Conservation (phyloP, 2,888 invertebrate species). For the Spatulosminthurus flaviceps region DNA sequence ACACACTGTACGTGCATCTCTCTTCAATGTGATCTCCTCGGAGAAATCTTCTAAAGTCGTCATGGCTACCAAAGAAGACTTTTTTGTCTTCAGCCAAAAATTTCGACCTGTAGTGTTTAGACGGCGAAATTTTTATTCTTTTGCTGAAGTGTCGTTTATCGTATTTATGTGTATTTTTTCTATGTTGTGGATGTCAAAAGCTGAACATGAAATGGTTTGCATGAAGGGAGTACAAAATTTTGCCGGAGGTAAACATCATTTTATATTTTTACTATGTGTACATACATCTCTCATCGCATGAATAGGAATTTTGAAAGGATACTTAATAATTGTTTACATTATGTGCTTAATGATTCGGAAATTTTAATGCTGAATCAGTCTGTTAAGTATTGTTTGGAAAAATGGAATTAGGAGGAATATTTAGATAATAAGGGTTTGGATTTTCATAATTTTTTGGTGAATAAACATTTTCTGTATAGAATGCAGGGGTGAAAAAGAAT, state of each 20-base stretch:
- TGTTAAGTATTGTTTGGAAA: no score
- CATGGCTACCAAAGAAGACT: conserved; percentile 11
- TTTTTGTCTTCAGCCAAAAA: conserved; percentile 1
- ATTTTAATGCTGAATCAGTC: no score
- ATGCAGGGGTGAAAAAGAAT: no score
- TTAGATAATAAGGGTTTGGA: no score
- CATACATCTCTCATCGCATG: no score
- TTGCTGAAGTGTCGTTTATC: not conserved
- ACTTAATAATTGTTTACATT: no score
- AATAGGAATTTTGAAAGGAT: no score
- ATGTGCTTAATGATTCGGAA: no score
- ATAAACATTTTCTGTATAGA: no score
- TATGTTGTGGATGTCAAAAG: not conserved
- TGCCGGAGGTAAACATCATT: conserved; percentile 30
- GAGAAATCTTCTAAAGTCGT: not conserved
- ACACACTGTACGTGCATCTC: not conserved
- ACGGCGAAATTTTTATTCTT: conserved; percentile 14
- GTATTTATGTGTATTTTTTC: not conserved
- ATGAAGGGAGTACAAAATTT: conserved; percentile 24
- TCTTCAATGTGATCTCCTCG: conserved; percentile 16
- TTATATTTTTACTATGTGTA: not conserved
- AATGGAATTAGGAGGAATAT: no score
- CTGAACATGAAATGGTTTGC: conserved; percentile 43
- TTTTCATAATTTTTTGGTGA: no score
- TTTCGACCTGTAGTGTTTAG: not conserved